Evolutionary conservation across 2,797 vertebrate species (phyloP), one percentile per base, ranked within the genome.

Genomic region (Pogonophryne albipinna): DNA sequence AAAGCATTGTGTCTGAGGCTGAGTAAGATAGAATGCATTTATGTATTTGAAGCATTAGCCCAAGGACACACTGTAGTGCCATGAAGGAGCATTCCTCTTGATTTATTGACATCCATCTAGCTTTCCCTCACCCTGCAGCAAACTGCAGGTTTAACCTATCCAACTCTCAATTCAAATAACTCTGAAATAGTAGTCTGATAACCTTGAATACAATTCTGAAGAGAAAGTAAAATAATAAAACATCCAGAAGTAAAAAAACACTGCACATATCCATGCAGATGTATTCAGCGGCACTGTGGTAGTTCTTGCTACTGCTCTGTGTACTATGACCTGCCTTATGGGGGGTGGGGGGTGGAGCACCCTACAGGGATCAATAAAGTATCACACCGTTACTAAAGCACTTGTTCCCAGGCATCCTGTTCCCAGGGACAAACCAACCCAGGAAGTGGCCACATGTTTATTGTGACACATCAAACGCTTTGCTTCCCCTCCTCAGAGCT

Each of bases 1-100:
- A 71, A 65, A 67, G 58, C 56, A 80, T 85, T 75, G 53, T 77
- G 45, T 74, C 55, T 71, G 49, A 45, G 19, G 42, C 41, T 44
- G 63, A 60, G 52, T 47, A 69, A 71, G 84, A 87, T 74, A 53
- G 23, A 74, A 47, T 73, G 60, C 53, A 19, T 88, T 79, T 76
- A 56, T 80, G 55, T 63, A 60, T 68, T 71, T 66, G 31, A 27
- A 51, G 47, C 12, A 4, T 66, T 70, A 56, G 58, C 49, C 66
- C 61, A 76, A 88, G 77, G 75, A 82, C 63, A 63, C 47, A 31
- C 45, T 70, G 38, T 38, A 38, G 34, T 52, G 31, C 44, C 41
- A 59, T n/a, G 31, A 64, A 46, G 49, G 20, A 57, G 12, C 52
- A 19, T 82, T 74, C 63, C 38, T 69, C 63, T 77, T 71, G 59